Base-by-base conservation (phyloP, 2,797 vertebrate genomes). In the Caiman crocodilus region DNA sequence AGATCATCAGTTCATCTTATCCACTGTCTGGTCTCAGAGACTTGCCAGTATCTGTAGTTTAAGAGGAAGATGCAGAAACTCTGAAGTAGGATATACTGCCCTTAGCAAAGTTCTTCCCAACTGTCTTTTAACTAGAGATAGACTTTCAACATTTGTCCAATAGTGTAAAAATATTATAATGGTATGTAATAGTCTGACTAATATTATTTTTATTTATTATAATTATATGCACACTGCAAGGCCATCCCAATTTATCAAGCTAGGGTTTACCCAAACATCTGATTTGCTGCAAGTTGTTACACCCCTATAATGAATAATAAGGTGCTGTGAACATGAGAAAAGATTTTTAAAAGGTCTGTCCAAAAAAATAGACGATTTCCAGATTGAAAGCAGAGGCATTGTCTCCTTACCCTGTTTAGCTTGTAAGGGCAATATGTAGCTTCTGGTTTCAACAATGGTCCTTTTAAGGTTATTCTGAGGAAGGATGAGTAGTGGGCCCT, bases 321-420 rank as follows among this genome's bases (percentile, higher is more conserved):
- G 60, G 59, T 8, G 23, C 25, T 67, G 30, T 13, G 56, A 6
- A 17, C 6, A 55, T 17, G 13, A 91, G 26, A 1, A 77, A 80
- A 56, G 14, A n/a, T 87, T 42, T 10, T 56, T 84, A 25, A 26
- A 69, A 65, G 50, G 1, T 28, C 83, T 90, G n/a, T 77, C 14
- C 10, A 64, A 28, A 91, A 76, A 15, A 14, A 30, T 18, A 67
- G 16, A 8, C 1, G 1, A 60, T 64, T 90, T 55, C 61, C 5
- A 28, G 0, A 7, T 4, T 58, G 63, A 64, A 92, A 69, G 4
- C 4, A 0, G 1, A 23, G 4, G 0, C 58, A n/a, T 64, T 9
- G 7, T 91, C 82, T 88, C 42, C 55, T 80, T 32, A 50, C 35
- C 13, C 21, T 77, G 5, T 13, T 83, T 60, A 58, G 8, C 16